Evolutionary conservation across 2,888 invertebrate species (phyloP).

Genomic region (Amiota mariae): DNA sequence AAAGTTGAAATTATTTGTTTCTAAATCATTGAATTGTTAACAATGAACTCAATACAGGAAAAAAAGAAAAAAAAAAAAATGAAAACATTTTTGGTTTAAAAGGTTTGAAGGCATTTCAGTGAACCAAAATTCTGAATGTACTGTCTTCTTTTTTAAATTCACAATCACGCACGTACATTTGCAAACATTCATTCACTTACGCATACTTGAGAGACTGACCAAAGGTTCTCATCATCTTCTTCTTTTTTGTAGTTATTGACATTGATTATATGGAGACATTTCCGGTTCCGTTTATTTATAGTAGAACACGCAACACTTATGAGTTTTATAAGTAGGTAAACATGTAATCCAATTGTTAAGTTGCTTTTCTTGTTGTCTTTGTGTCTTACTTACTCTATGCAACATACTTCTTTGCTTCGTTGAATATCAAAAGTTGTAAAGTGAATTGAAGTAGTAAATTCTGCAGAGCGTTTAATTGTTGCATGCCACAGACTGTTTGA

Average conservation of each 20-base stretch:
- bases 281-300: constrained; percentile 51
- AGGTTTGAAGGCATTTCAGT: too few relatives aligned
- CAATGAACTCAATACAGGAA: too few relatives aligned
- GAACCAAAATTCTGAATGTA: too few relatives aligned
- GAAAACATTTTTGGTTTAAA: too few relatives aligned
- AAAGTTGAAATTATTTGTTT: too few relatives aligned
- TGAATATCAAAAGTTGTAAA: not conserved
- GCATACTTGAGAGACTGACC: constrained; percentile 34
- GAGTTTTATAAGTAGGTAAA: not conserved
- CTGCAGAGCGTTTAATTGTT: constrained; percentile 56
- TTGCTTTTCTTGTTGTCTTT: not conserved
- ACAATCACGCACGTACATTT: not conserved
- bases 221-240: constrained; percentile 26
- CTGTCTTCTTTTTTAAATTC: not conserved
- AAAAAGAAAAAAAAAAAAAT: too few relatives aligned
- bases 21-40: too few relatives aligned
- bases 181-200: constrained; percentile 6
- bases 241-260: constrained; percentile 31
- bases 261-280: constrained; percentile 49
- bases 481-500: constrained; percentile 47
- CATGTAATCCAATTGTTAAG: not conserved
- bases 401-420: not conserved
- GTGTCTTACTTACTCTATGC: too few relatives aligned
- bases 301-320: too few relatives aligned
- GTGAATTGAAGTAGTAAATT: not conserved